Evolutionary conservation across 2,113 vertebrate species (phyloP).

Genomic region (Saccopteryx leptura): DNA sequence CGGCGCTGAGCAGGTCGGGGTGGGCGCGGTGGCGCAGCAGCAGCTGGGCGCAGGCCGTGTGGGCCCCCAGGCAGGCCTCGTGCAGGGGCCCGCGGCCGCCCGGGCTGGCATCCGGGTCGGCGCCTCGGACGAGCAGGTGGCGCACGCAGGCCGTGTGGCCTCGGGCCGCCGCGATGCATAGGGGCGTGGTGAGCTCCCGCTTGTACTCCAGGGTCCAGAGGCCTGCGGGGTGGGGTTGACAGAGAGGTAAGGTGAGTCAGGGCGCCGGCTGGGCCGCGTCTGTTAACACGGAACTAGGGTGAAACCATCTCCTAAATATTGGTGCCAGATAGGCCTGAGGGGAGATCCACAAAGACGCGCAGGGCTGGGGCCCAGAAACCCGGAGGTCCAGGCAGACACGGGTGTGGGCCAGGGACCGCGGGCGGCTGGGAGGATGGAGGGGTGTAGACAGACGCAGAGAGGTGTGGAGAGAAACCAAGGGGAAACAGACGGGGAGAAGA

Average conservation of each 20-base stretch:
- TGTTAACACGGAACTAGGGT: background rate
- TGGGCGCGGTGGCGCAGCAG: conserved; percentile 89
- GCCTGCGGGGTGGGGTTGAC: conserved; percentile 78
- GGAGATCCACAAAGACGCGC: background rate
- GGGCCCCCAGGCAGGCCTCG: conserved; percentile 87
- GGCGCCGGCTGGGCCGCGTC: accelerated
- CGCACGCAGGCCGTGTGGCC: conserved; percentile 87
- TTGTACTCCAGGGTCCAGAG: conserved; percentile 91
- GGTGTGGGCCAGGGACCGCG: too few species aligned
- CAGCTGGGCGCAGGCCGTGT: conserved; percentile 85
- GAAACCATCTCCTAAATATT: background rate
- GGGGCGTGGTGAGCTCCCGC: conserved; percentile 88
- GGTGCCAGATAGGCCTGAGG: background rate
- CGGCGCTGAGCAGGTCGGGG: conserved; percentile 82
- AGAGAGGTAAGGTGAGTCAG: background rate
- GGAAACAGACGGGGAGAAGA: accelerated
- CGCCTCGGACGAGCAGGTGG: conserved; percentile 86
- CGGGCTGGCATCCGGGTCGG: conserved; percentile 84
- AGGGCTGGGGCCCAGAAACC: background rate
- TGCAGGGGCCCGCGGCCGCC: conserved; percentile 88
- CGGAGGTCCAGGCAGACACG: background rate
- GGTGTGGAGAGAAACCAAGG: background rate
- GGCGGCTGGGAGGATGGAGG: background rate
- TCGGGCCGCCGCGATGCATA: conserved; percentile 87
- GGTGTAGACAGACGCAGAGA: background rate